A percentile compares a stretch with the other conserved stretches of the same genome.
Conservation (phyloP, 2,888 invertebrate genomes). For the Hirtodrosophila trivittata region DNA sequence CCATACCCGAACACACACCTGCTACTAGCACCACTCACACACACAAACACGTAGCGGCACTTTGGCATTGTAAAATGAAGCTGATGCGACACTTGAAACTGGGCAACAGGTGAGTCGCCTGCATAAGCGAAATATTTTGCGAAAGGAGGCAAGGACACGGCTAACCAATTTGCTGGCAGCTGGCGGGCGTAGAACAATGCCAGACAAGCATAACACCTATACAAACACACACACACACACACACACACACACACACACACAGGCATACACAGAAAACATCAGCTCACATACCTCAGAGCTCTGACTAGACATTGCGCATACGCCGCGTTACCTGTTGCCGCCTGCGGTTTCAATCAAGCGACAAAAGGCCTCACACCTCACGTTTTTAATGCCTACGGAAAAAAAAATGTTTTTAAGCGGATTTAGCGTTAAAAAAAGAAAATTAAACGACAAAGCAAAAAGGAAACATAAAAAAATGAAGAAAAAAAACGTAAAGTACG, state of each 20-base stretch:
- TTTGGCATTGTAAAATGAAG: constrained; percentile 8
- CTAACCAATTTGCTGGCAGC: constrained; percentile 35
- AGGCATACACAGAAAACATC: background rate
- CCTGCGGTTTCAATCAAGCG: constrained; percentile 44
- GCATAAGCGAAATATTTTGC: constrained; percentile 57
- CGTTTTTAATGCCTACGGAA: constrained; percentile 37
- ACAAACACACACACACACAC: background rate
- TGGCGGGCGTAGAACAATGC: constrained; percentile 40
- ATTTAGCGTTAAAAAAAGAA: constrained; percentile 32
- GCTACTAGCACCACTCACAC: background rate
- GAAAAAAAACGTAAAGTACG: constrained; percentile 31
- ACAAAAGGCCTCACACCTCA: constrained; percentile 12
- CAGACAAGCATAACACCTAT: constrained; percentile 14
- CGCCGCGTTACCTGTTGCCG: constrained; percentile 62
- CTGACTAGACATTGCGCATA: constrained; percentile 42
- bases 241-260: constrained; percentile 10
- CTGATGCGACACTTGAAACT: constrained; percentile 9
- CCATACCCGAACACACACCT: background rate
- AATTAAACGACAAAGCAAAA: constrained; percentile 38
- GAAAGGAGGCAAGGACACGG: constrained; percentile 1
- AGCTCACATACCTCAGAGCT: background rate
- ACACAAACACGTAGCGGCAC: constrained; percentile 3
- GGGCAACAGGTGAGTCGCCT: constrained; percentile 55
- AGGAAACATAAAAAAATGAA: constrained; percentile 12
- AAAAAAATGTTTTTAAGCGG: constrained; percentile 65